Evolutionary conservation across 2,113 vertebrate species (phyloP).

Genomic region (Myxocyprinus asiaticus): DNA sequence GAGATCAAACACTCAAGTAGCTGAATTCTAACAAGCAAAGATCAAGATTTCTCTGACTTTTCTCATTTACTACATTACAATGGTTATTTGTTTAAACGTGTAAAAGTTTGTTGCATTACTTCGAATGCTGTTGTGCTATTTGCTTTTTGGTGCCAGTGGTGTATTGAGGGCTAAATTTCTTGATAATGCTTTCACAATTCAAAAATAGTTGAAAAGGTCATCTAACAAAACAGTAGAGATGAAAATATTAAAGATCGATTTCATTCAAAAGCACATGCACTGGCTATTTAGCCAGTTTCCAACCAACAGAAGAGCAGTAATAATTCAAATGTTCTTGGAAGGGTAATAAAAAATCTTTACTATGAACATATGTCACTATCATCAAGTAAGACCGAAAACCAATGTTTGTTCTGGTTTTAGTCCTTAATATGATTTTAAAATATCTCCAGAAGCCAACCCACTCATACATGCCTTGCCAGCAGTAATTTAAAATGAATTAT

Average conservation of each 20-base stretch:
- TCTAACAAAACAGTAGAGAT: neutral
- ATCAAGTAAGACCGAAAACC: neutral
- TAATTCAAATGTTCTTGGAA: neutral
- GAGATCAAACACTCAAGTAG: neutral
- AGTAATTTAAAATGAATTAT: constrained; percentile 28
- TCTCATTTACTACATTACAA: neutral
- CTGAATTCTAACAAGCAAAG: too few relatives aligned
- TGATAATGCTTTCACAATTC: too few relatives aligned
- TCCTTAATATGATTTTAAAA: neutral
- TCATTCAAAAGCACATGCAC: constrained; percentile 5
- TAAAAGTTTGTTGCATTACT: too few relatives aligned
- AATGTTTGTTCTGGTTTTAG: constrained; percentile 1
- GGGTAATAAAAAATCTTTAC: constrained; percentile 19
- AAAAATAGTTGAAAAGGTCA: neutral
- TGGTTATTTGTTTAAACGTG: too few relatives aligned
- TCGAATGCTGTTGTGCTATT: too few relatives aligned
- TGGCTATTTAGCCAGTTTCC: neutral
- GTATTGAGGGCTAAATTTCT: too few relatives aligned
- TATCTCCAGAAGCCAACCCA: neutral
- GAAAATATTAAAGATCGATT: constrained; percentile 17
- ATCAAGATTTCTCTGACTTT: neutral
- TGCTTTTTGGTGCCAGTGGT: too few relatives aligned
- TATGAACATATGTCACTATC: neutral
- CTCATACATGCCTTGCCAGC: neutral
- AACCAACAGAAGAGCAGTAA: neutral